Percentiles rank a stretch among this genome's conserved stretches.
Evolutionary conservation across 2,113 vertebrate species (phyloP).

Genomic region (Anas platyrhynchos): DNA sequence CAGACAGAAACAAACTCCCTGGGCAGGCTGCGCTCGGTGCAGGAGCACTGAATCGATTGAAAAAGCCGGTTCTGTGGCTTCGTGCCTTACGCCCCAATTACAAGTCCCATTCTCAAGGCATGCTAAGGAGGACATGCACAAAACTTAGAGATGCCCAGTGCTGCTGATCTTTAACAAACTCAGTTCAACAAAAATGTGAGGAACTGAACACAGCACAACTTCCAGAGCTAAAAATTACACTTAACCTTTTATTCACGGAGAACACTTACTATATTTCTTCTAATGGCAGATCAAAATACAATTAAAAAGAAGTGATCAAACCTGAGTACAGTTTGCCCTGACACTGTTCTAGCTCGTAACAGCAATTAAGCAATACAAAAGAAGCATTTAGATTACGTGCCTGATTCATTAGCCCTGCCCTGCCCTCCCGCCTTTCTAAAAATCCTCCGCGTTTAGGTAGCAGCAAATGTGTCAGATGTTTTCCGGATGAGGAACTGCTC

Average conservation of each 20-base stretch:
- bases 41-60: background rate
- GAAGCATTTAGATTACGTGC: background rate
- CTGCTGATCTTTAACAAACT: background rate
- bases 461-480: background rate
- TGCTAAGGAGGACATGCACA: rapidly evolving
- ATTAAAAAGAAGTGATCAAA: background rate
- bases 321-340: background rate
- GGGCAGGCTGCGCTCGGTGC: background rate
- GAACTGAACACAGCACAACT: rapidly evolving
- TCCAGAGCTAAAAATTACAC: background rate
- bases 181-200: background rate
- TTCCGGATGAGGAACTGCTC: rapidly evolving
- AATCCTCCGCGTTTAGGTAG: rapidly evolving
- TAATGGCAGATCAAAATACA: background rate
- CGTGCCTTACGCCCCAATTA: rapidly evolving
- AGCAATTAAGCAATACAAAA: background rate
- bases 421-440: background rate
- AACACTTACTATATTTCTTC: background rate
- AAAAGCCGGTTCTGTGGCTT: rapidly evolving
- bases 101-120: background rate
- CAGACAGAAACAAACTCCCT: background rate
- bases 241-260: rapidly evolving
- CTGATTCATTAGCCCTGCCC: background rate
- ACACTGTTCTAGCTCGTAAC: background rate
- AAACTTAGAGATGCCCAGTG: background rate